Evolutionary conservation across 23 tunicate species (phyloP).

Genomic region (Ciona savignyi): DNA sequence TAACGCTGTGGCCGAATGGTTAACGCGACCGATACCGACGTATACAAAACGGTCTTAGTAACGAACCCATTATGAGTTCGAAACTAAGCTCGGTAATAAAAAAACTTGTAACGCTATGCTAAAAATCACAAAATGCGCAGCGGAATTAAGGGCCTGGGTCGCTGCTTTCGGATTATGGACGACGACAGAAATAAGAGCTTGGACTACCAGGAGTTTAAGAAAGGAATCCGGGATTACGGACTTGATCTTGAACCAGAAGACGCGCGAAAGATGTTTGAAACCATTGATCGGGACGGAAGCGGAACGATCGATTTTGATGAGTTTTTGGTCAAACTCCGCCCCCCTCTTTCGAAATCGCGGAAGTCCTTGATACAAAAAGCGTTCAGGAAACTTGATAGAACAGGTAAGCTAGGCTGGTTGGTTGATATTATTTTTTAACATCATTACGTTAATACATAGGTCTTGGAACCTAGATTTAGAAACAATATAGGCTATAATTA

Average conservation of each 20-base stretch:
- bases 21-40: too few species aligned
- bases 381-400: constrained; percentile 64
- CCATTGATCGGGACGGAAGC: constrained; percentile 60
- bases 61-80: too few species aligned
- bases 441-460: too few species aligned
- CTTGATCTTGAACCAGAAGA: constrained; percentile 46
- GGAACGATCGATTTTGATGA: constrained; percentile 87
- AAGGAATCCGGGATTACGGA: constrained; percentile 60
- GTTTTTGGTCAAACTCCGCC: constrained; percentile 73
- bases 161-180: constrained; percentile 66
- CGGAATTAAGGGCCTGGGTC: constrained; percentile 79
- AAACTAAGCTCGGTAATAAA: too few species aligned
- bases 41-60: too few species aligned
- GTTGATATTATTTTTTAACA: background rate
- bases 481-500: too few species aligned
- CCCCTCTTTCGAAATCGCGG: constrained; percentile 66
- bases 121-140: too few species aligned
- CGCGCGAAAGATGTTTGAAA: constrained; percentile 33
- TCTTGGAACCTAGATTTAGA: too few species aligned
- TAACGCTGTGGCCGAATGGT: too few species aligned
- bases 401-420: constrained; percentile 10
- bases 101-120: too few species aligned
- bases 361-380: constrained; percentile 44
- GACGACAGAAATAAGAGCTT: constrained; percentile 54
- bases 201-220: constrained; percentile 61